Evolutionary conservation across 2,113 vertebrate genomes (phyloP).

Genomic region (Martes martes): DNA sequence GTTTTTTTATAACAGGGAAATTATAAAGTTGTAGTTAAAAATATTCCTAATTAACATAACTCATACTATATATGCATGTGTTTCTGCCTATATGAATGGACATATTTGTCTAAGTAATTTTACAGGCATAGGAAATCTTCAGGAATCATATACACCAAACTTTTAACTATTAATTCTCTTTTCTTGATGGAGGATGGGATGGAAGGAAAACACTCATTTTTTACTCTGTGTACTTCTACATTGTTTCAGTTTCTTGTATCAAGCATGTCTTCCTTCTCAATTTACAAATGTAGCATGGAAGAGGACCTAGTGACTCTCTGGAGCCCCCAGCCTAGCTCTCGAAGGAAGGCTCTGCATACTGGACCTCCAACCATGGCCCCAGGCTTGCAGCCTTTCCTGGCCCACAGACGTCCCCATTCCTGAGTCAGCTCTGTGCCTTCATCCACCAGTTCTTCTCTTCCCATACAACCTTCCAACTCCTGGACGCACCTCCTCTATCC

Average conservation of each 20-base stretch:
- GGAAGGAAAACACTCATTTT: neutral
- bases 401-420: too few relatives aligned
- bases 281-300: neutral
- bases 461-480: neutral
- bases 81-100: neutral
- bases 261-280: neutral
- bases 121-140: neutral
- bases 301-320: neutral
- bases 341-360: neutral
- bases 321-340: neutral
- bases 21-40: neutral
- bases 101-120: neutral
- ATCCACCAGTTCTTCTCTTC: neutral
- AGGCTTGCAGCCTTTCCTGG: neutral
- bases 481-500: neutral
- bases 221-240: neutral
- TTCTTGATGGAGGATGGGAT: neutral
- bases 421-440: neutral
- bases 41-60: slow-evolving; percentile 30
- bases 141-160: neutral
- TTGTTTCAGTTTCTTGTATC: neutral
- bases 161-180: neutral
- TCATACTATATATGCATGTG: neutral
- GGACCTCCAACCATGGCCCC: neutral
- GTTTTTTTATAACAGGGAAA: neutral